These are phyloP conservation scores for Halocaridina rubra DNA, from an alignment of 2,888 invertebrate genomes.

Conservation along the genomic window DNA sequence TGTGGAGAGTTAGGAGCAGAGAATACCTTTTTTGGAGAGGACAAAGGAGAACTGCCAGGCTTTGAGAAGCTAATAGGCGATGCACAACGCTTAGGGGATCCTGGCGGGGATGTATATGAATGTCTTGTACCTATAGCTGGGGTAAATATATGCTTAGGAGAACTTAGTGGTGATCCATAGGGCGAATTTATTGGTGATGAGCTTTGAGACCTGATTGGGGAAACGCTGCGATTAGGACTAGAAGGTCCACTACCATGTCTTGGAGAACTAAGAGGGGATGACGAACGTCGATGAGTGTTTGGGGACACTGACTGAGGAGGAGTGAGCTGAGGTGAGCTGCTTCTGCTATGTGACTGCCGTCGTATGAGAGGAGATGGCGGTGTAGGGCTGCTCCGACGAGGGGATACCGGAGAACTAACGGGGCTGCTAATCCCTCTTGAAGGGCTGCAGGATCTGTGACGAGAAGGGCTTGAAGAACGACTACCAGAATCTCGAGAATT, in stretches of 20 bases:
- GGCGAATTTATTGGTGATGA: conserved; percentile 30
- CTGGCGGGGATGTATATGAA: conserved; percentile 19
- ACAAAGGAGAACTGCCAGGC: neutral
- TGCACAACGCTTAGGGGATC: conserved; percentile 14
- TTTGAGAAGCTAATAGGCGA: neutral
- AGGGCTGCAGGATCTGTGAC: conserved; percentile 29
- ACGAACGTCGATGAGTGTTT: neutral
- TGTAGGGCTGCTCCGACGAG: conserved; percentile 24
- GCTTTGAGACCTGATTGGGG: conserved; percentile 11
- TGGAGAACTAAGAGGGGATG: conserved; percentile 22
- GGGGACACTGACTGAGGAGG: conserved; percentile 23
- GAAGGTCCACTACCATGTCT: conserved; percentile 17
- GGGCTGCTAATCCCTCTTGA: conserved; percentile 16
- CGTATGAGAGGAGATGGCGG: conserved; percentile 30
- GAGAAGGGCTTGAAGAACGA: conserved; percentile 35
- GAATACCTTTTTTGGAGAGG: conserved; percentile 31
- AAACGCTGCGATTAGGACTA: conserved; percentile 28
- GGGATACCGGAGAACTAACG: conserved; percentile 22
- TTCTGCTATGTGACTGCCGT: conserved; percentile 6
- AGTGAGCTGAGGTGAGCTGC: conserved; percentile 38
- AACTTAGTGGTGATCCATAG: neutral
- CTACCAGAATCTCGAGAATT: conserved; percentile 45
- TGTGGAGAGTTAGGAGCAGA: conserved; percentile 49
- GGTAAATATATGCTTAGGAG: neutral
- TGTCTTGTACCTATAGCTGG: neutral